These are phyloP conservation scores for Ephydatia muelleri DNA, from an alignment of 37 sponge, comb jelly and placozoan genomes.

Conservation along the genomic window DNA sequence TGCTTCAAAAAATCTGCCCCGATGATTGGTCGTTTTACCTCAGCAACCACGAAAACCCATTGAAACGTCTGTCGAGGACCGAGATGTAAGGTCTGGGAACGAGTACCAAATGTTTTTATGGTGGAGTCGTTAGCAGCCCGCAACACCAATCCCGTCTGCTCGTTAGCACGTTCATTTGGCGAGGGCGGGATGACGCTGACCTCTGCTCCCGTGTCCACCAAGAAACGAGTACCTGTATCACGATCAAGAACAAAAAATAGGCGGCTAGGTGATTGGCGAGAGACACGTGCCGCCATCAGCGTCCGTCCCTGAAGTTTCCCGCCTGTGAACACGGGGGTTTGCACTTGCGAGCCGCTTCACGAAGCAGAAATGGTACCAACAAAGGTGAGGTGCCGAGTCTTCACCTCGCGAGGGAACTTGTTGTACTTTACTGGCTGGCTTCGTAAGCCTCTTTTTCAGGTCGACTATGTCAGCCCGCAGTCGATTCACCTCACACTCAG, in stretches of 20 bases:
- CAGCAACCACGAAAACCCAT: slow-evolving; percentile 44
- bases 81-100: too few species aligned
- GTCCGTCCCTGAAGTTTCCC: slow-evolving; percentile 46
- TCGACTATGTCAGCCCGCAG: background rate
- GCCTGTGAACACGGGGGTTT: slow-evolving; percentile 20
- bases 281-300: slow-evolving; percentile 48
- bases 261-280: slow-evolving; percentile 54
- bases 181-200: slow-evolving; percentile 36
- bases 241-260: slow-evolving; percentile 3
- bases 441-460: too few species aligned
- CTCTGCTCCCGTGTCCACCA: slow-evolving; percentile 47
- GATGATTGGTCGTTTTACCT: slow-evolving; percentile 22
- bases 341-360: slow-evolving; percentile 27
- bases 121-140: slow-evolving; percentile 24
- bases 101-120: too few species aligned
- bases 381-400: background rate
- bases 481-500: slow-evolving; percentile 48
- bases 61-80: too few species aligned
- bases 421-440: too few species aligned
- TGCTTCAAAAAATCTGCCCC: slow-evolving; percentile 34
- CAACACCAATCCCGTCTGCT: too few species aligned
- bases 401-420: too few species aligned
- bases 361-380: slow-evolving; percentile 32
- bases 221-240: slow-evolving; percentile 2
- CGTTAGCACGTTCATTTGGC: too few species aligned